phyloP scores from a whole-genome alignment of 2,888 invertebrate species.

The Esperia sulphurella region DNA sequence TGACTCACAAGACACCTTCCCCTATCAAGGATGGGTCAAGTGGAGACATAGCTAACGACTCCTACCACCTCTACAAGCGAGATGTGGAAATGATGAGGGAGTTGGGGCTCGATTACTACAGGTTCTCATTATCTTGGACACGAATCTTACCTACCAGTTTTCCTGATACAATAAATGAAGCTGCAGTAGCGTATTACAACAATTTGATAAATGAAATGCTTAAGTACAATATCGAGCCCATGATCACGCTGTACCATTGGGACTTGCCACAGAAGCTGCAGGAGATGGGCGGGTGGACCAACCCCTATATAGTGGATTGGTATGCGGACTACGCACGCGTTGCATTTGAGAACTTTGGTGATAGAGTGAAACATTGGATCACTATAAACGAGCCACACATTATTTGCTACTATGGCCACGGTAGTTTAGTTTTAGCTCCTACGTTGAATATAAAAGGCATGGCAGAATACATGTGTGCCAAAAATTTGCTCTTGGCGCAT shows the following conservation, averaged over 20 bases:
- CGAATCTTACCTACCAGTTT: slow-evolving; percentile 80
- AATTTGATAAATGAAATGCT: slow-evolving; percentile 53
- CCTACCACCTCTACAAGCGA: slow-evolving; percentile 78
- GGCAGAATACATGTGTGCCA: slow-evolving; percentile 65
- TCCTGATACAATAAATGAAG: slow-evolving; percentile 72
- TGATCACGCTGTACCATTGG: slow-evolving; percentile 76
- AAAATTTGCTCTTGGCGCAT: slow-evolving; percentile 75
- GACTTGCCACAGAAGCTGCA: slow-evolving; percentile 73
- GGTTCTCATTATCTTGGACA: slow-evolving; percentile 81
- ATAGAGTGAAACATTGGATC: slow-evolving; percentile 71
- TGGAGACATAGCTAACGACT: slow-evolving; percentile 79
- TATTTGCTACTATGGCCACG: slow-evolving; percentile 61
- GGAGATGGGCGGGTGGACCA: slow-evolving; percentile 73
- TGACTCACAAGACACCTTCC: slow-evolving; percentile 67
- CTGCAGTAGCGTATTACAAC: slow-evolving; percentile 43
- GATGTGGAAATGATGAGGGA: slow-evolving; percentile 66
- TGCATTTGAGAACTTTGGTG: slow-evolving; percentile 58
- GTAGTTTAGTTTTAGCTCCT: slow-evolving; percentile 34
- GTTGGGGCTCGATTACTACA: slow-evolving; percentile 67
- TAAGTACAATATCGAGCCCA: slow-evolving; percentile 79
- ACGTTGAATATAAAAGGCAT: slow-evolving; percentile 46
- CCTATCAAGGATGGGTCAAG: slow-evolving; percentile 71
- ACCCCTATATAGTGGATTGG: slow-evolving; percentile 58
- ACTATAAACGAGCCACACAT: slow-evolving; percentile 76
- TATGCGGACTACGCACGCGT: slow-evolving; percentile 63